Conservation (phyloP, 2,888 invertebrate genomes). For the Cephus rjabovi region DNA sequence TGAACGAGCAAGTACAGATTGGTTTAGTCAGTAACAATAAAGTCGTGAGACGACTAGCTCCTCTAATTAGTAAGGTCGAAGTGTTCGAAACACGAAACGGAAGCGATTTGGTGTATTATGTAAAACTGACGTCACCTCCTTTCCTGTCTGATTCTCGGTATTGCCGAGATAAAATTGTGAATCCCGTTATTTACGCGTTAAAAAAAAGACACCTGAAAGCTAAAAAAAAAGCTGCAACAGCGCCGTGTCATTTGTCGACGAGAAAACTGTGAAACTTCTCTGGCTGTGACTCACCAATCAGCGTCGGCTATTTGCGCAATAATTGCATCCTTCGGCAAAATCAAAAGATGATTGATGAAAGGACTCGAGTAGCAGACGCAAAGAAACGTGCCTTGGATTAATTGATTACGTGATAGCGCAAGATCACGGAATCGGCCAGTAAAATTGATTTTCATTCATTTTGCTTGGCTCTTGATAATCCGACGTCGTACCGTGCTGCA, state of each 20-base stretch:
- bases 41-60: neutral
- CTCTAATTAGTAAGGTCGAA: neutral
- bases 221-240: neutral
- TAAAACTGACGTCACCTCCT: neutral
- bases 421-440: neutral
- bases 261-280: neutral
- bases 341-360: neutral
- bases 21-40: neutral
- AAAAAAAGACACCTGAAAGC: neutral
- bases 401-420: neutral
- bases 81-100: neutral
- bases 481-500: neutral
- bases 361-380: neutral
- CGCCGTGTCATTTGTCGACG: neutral
- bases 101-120: neutral
- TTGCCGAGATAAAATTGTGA: neutral
- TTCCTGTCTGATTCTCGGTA: neutral
- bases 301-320: neutral
- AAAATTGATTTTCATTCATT: neutral
- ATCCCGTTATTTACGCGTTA: neutral
- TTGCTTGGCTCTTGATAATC: neutral
- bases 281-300: neutral
- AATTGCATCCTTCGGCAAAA: neutral
- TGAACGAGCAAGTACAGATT: slow-evolving; percentile 1
- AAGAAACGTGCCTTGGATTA: neutral